Percentiles rank a stretch among this genome's conserved stretches.
Evolutionary conservation across 2,888 invertebrate species (phyloP).

Genomic region (Meloe dianella): DNA sequence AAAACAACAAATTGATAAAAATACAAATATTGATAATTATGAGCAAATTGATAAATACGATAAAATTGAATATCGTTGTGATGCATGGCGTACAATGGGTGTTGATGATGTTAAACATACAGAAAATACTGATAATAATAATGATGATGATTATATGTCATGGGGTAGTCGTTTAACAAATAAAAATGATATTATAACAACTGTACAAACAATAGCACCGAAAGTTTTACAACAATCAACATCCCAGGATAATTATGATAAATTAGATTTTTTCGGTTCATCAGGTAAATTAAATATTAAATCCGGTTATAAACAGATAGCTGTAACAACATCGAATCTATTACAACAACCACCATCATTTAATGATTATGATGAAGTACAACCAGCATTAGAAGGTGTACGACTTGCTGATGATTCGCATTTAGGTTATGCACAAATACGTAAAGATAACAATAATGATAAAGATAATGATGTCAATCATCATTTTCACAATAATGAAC

Average conservation of each 20-base stretch:
- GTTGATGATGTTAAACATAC: constrained; percentile 75
- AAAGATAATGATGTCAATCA: constrained; percentile 65
- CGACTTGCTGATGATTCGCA: constrained; percentile 81
- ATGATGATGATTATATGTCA: constrained; percentile 57
- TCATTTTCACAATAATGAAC: constrained; percentile 75
- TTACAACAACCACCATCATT: constrained; percentile 56
- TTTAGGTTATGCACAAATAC: constrained; percentile 78
- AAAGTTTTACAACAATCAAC: constrained; percentile 62
- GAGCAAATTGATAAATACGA: constrained; percentile 70
- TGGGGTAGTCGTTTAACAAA: constrained; percentile 57
- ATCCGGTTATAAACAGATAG: constrained; percentile 74
- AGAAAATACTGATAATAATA: constrained; percentile 61
- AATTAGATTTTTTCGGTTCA: constrained; percentile 80
- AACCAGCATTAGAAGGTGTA: constrained; percentile 68
- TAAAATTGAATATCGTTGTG: constrained; percentile 75
- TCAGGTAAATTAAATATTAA: constrained; percentile 71
- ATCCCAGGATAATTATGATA: constrained; percentile 71
- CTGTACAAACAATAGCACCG: constrained; percentile 53
- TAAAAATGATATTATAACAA: constrained; percentile 54
- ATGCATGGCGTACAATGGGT: constrained; percentile 84
- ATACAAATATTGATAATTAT: constrained; percentile 43
- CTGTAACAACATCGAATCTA: constrained; percentile 49
- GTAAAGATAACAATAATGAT: constrained; percentile 63
- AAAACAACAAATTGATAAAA: constrained; percentile 24
- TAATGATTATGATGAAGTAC: constrained; percentile 80